Evolutionary conservation across 2,113 vertebrate species (phyloP), one percentile per base, ranked within the genome.

Genomic region (Enhydra lutris): DNA sequence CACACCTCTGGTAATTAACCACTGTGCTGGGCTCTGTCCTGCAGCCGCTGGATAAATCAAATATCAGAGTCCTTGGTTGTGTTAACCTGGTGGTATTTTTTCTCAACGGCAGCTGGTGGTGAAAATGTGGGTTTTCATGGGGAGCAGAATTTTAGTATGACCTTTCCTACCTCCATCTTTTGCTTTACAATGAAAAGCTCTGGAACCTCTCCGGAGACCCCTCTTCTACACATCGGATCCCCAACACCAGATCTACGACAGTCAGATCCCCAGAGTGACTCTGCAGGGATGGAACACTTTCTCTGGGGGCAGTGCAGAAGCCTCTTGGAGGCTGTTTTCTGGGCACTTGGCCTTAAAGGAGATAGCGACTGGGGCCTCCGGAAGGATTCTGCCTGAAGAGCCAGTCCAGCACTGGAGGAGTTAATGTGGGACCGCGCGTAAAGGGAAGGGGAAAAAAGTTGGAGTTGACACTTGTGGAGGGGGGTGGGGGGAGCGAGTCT

Each of bases 391-490:
- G 84, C 36, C 45, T 13, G 18, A n/a, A 71, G 63, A 67, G 47
- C 31, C n/a, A 4, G 88, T 47, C 76, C 95, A 94, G 96, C 93
- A 52, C 20, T 9, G 36, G 8, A 96, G 82, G 97, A 94, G 97
- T 97, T 98, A 97, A 93, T 47, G 50, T 63, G 91, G 82, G 79
- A 65, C 76, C n/a, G 34, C 17, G 36, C 36, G 52, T 96, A 97
- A 98, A 96, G 26, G 18, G 65, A 73, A 17, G 97, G 97, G 97
- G 97, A 55, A 87, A 8, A 91, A 95, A 95, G 86, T 90, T 98
- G 98, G 76, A 97, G 98, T 96, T 98, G 98, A 98, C 98, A 99
- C 97, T 99, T 96, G 95, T 97, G 96, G 98, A 91, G 13, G 55
- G 78, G 39, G 67, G 10, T 7, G 74, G n/a, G 20, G 98, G 98